Evolutionary conservation across 2,797 vertebrate genomes (phyloP).

Genomic region (Syngnathus acus): DNA sequence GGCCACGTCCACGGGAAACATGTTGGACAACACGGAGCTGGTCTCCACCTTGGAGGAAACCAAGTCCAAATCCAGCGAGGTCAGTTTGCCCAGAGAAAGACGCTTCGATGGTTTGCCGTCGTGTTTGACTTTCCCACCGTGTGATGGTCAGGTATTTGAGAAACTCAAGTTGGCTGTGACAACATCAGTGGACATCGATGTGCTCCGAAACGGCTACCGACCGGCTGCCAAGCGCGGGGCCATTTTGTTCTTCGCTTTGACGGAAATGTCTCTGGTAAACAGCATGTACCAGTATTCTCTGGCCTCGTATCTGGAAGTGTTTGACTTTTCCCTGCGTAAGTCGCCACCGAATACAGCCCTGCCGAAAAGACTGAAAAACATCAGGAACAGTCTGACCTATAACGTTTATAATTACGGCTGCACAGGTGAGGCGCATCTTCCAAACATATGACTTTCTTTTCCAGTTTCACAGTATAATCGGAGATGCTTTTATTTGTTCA

Average conservation of each 20-base stretch:
- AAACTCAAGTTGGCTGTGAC: constrained; percentile 83
- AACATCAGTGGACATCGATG: constrained; percentile 81
- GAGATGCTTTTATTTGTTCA: constrained; percentile 7
- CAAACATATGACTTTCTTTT: neutral
- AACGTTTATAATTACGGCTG: constrained; percentile 93
- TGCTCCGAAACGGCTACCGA: constrained; percentile 86
- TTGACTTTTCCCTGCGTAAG: constrained; percentile 81
- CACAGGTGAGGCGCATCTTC: constrained; percentile 72
- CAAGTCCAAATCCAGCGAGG: constrained; percentile 89
- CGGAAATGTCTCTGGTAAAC: constrained; percentile 92
- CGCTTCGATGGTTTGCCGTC: neutral
- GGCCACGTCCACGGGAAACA: constrained; percentile 90
- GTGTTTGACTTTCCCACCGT: constrained; percentile 8
- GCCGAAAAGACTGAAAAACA: constrained; percentile 76
- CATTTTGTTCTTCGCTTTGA: constrained; percentile 87
- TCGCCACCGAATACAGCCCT: constrained; percentile 76
- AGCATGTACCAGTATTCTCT: constrained; percentile 97
- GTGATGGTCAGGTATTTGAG: constrained; percentile 78
- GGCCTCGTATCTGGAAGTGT: constrained; percentile 86
- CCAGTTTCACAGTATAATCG: neutral
- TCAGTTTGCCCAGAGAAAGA: constrained; percentile 37
- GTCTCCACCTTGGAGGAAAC: constrained; percentile 88
- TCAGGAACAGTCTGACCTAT: constrained; percentile 83
- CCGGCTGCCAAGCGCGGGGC: constrained; percentile 87
- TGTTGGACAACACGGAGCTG: constrained; percentile 92